phyloP scores from a whole-genome alignment of 2,888 invertebrate species.

The Trichacis sp. region DNA sequence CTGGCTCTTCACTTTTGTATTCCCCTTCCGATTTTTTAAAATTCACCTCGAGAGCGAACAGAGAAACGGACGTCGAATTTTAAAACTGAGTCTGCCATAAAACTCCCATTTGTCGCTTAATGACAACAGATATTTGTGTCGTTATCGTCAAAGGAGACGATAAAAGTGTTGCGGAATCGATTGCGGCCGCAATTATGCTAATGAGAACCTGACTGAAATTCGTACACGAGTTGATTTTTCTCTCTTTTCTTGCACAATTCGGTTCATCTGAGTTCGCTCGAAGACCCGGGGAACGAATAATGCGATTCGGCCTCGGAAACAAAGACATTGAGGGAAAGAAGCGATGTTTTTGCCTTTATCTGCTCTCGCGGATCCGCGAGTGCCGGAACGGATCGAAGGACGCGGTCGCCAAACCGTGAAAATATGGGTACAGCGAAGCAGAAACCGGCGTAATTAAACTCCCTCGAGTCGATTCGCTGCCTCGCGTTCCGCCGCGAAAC shows the following conservation, averaged over 20 bases:
- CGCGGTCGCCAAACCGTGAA: constrained; percentile 57
- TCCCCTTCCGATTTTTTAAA: constrained; percentile 18
- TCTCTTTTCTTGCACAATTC: neutral
- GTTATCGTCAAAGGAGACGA: constrained; percentile 7
- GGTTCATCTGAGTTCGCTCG: neutral
- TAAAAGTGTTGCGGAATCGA: constrained; percentile 19
- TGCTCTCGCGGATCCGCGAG: constrained; percentile 10
- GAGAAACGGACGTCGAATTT: neutral
- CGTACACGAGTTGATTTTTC: constrained; percentile 9
- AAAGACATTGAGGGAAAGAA: neutral
- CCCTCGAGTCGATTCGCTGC: constrained; percentile 32
- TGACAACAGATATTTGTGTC: neutral
- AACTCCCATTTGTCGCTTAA: neutral
- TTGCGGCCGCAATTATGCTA: constrained; percentile 14
- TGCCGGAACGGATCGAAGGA: constrained; percentile 52
- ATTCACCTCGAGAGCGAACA: neutral
- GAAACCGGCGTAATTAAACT: constrained; percentile 48
- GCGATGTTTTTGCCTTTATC: constrained; percentile 2
- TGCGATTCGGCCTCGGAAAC: neutral
- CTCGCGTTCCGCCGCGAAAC: constrained; percentile 25
- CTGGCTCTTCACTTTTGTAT: constrained; percentile 36
- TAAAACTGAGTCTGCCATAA: too few species aligned
- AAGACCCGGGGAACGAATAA: neutral
- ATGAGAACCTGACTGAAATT: constrained; percentile 21
- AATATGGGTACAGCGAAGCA: constrained; percentile 47